Evolutionary conservation across 2,113 vertebrate genomes (phyloP).

Genomic region (Petrocephalus zakoni): DNA sequence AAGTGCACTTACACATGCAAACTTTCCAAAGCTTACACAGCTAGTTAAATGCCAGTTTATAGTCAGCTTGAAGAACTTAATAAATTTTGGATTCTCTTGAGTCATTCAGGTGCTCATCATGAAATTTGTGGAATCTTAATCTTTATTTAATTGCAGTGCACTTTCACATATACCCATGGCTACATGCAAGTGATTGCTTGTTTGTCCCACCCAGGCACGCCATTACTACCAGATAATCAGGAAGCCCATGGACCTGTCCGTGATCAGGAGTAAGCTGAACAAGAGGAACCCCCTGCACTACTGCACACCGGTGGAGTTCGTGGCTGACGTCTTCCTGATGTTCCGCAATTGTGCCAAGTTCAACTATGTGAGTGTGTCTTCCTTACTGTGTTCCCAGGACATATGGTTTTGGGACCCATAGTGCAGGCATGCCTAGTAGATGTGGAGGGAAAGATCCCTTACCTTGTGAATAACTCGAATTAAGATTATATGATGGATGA

Average conservation of each 20-base stretch:
- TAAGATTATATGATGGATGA: neutral
- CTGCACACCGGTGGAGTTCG: constrained; percentile 75
- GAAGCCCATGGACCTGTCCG: constrained; percentile 93
- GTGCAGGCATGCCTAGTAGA: neutral
- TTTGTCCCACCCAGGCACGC: constrained; percentile 67
- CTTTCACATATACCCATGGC: neutral
- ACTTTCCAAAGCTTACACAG: neutral
- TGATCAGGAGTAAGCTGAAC: constrained; percentile 78
- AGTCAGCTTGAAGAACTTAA: neutral
- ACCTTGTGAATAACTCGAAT: neutral
- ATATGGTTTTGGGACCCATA: neutral
- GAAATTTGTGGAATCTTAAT: neutral
- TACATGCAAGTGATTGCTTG: neutral
- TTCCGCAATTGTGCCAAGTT: constrained; percentile 97
- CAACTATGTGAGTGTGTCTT: constrained; percentile 80
- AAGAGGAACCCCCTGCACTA: constrained; percentile 75
- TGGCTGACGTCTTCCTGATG: constrained; percentile 88
- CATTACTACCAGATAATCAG: constrained; percentile 99
- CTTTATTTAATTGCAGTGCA: neutral
- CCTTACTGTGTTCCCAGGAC: neutral
- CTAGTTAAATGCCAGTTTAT: neutral
- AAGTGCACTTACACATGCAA: neutral
- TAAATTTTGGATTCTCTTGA: neutral
- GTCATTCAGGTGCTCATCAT: neutral
- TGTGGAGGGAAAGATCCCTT: neutral